Base-by-base conservation (phyloP, 2,797 vertebrate species). In the Chiroxiphia lanceolata region DNA sequence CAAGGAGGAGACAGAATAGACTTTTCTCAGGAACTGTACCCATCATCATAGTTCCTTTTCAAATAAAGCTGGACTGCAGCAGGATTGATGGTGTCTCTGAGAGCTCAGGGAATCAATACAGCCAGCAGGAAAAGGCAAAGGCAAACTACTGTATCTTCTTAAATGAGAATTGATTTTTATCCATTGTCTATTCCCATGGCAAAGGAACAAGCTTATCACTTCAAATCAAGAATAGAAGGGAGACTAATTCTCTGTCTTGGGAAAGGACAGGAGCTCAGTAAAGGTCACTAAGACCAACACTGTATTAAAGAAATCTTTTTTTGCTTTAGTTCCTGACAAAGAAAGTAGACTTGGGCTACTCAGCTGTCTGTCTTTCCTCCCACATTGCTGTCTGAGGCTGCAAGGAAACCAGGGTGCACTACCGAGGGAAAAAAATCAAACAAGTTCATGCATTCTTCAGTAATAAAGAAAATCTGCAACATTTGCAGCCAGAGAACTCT, bases 101-200 rank as follows among this genome's bases (percentile, higher is more conserved):
- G 75, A 13, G 2, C 64, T 77, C 51, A 45, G 57, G 89, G 72
- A 93, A 96, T 96, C 96, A 57, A 96, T 97, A 96, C 89, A 95
- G 70, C 80, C 77, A 85, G 92, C 83, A 93, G 77, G 87, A 96
- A 96, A 92, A 87, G 81, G 85, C 93, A 97, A 96, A 90, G 25
- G 81, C 54, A 88, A 93, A 89, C 69, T 89, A 88, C 77, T 94
- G 90, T 94, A 95, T 57, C 77, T 95, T 97, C 90, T 95, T 96
- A 97, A 97, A 97, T 96, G 93, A 97, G 91, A 96, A 97, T 97
- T 97, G 93, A 97, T 97, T 97, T 97, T 95, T 90, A 57, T 90
- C 95, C 89, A 93, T 93, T 97, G 96, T 97, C 93, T 92, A 95
- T 75, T 91, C 88, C 84, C 65, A 81, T 47, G 57, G 77, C 53